Evolutionary conservation across 2,888 invertebrate genomes (phyloP).

Genomic region (Zhuqinia jingwanae): DNA sequence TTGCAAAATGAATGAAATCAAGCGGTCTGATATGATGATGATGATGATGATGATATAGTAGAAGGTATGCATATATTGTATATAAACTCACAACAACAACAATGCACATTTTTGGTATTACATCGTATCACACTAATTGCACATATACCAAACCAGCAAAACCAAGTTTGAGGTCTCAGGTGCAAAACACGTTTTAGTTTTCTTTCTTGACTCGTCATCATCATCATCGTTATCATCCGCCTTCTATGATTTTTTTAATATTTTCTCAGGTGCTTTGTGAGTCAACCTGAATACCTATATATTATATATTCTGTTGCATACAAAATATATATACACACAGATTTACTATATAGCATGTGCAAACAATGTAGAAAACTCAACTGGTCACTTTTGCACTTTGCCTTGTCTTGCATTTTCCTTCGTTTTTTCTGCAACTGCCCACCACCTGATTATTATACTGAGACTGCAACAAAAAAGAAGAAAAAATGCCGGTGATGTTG

Average conservation of each 20-base stretch:
- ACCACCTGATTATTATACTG: no score
- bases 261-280: constrained; percentile 25
- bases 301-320: no score
- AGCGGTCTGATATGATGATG: neutral
- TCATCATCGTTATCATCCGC: constrained; percentile 8
- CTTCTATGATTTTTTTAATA: no score
- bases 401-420: no score
- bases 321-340: no score
- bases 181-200: constrained; percentile 68
- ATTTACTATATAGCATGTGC: neutral
- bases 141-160: neutral
- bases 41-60: no score
- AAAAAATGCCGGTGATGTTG: no score
- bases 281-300: constrained; percentile 64
- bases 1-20: constrained; percentile 61
- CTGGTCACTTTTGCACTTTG: constrained; percentile 38
- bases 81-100: no score
- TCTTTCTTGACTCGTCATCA: neutral
- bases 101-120: no score
- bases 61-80: constrained; percentile 16
- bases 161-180: constrained; percentile 62
- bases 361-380: constrained; percentile 35
- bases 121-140: no score
- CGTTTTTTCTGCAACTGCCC: no score
- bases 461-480: no score